Evolutionary conservation across 1,140 invertebrate species (phyloP), one percentile per base, ranked within the genome.

Genomic region (Ceratina japonica): DNA sequence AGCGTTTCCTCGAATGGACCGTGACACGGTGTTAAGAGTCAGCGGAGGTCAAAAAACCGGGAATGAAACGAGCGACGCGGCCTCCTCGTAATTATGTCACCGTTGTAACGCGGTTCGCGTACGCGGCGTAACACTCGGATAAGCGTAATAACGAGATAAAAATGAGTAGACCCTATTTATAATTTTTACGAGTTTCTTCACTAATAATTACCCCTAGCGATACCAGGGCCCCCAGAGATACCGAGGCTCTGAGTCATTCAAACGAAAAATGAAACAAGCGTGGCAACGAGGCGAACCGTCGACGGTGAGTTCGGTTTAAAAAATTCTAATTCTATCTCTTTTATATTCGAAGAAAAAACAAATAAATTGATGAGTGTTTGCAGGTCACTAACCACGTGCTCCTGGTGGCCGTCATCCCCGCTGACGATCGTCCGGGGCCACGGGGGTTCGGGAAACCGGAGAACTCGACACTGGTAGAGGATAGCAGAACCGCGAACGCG

Each of bases 321-420:
- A 56, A 56, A 56, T 56, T 56, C 13, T 13, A 56, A 5, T n/a
- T 56, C 52, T 54, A 13, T 56, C 54, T 16, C 15, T n/a, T 54
- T 54, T 18, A 2, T 10, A 56, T 56, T 3, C n/a, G n/a, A 20
- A 56, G 18, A 8, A 20, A 8, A 56, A 16, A 7, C 4, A 56
- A 70, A 37, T 70, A 70, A 70, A 69, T 69, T n/a, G n/a, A n/a
- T 27, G 51, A 52, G 51, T 18, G 49, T 69, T 56, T 52, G 15
- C n/a, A n/a, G n/a, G 8, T 10, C 49, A 91, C 90, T 88, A 87
- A 92, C 91, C 91, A 92, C 90, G 90, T 91, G 89, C 82, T 89
- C 76, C 81, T 87, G 85, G 76, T 79, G 85, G 85, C 68, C 88
- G 88, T 88, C 87, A 90, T 92, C 86, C 71, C 88, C 81, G 85